phyloP scores from a whole-genome alignment of 2,113 vertebrate species.

The Anguilla rostrata region DNA sequence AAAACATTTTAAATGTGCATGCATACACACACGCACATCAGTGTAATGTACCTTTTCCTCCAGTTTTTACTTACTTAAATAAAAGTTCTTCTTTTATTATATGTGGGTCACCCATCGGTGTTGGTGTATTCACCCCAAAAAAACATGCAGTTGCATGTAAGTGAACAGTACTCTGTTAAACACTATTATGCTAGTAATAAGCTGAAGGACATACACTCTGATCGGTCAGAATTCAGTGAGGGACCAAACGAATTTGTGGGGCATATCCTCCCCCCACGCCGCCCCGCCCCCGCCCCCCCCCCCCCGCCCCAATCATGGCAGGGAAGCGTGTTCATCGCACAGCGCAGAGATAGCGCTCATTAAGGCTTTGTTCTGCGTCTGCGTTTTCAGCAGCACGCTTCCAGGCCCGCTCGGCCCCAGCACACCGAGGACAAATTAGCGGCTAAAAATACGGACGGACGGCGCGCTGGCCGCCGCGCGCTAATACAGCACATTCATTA shows the following conservation, averaged over 20 bases:
- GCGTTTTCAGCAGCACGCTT: not conserved
- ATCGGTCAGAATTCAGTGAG: not conserved
- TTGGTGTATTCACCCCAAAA: no score
- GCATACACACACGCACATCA: not conserved
- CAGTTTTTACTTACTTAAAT: no score
- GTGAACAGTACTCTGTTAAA: no score
- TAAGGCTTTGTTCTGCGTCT: not conserved
- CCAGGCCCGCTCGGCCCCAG: not conserved
- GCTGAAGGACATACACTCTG: no score
- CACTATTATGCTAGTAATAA: no score
- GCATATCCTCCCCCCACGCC: no score
- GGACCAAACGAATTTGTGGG: not conserved
- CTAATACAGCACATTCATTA: not conserved
- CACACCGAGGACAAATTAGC: not conserved
- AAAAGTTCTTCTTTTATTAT: no score
- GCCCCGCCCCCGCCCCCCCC: not conserved
- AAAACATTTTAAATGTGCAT: not conserved
- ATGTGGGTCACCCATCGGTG: no score
- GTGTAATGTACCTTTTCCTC: no score
- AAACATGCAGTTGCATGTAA: no score
- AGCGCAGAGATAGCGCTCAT: not conserved
- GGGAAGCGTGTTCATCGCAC: not conserved
- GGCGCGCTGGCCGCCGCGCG: not conserved
- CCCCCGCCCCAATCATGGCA: not conserved
- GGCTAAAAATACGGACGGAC: constrained; percentile 1